A percentile compares a stretch with the other conserved stretches of the same genome.
These are phyloP conservation scores for Coelopa frigida DNA, from an alignment of 1,140 invertebrate genomes.

Conservation along the genomic window DNA sequence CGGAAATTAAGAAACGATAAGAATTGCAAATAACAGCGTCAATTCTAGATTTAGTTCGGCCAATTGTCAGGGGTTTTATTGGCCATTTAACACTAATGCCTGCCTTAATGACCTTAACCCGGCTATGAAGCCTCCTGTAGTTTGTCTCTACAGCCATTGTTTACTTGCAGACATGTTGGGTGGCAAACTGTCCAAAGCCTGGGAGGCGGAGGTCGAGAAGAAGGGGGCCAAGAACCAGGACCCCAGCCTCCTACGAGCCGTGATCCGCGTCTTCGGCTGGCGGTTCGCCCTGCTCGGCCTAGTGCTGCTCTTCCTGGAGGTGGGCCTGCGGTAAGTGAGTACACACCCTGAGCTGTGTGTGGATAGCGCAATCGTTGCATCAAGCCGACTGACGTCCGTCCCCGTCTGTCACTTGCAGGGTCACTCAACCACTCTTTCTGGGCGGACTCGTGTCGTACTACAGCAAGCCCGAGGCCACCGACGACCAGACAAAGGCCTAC, in stretches of 20 bases:
- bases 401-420: constrained; percentile 48
- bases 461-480: constrained; percentile 45
- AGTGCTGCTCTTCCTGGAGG: constrained; percentile 33
- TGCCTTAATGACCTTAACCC: not conserved
- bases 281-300: constrained; percentile 31
- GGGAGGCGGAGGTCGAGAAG: constrained; percentile 35
- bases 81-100: too few species aligned
- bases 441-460: constrained; percentile 66
- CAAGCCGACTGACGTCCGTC: not conserved
- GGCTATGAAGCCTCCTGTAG: not conserved
- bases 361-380: not conserved
- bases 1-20: too few species aligned
- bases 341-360: not conserved
- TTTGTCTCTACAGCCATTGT: constrained; percentile 11
- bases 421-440: constrained; percentile 65
- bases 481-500: constrained; percentile 52
- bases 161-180: constrained; percentile 30
- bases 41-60: too few species aligned
- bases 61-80: too few species aligned
- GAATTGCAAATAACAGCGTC: too few species aligned
- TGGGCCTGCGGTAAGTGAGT: constrained; percentile 38
- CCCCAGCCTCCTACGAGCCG: constrained; percentile 32
- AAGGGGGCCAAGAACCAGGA: constrained; percentile 34
- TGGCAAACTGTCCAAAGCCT: constrained; percentile 29
- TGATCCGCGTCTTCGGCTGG: constrained; percentile 33